Percentiles rank a stretch among this genome's conserved stretches.
Evolutionary conservation across 2,797 vertebrate species (phyloP).

Genomic region (Threskiornis aethiopicus): DNA sequence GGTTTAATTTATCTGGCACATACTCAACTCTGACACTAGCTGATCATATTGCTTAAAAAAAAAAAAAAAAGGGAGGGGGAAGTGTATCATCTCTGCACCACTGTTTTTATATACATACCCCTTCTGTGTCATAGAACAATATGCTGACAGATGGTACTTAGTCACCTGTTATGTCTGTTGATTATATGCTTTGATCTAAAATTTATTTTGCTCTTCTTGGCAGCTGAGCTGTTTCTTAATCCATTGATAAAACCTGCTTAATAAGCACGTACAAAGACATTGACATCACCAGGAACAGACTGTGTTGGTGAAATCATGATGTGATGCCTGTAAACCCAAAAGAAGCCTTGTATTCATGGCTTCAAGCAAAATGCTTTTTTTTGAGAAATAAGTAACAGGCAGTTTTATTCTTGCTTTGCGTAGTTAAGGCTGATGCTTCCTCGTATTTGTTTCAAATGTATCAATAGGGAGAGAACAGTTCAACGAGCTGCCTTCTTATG

Average conservation of each 20-base stretch:
- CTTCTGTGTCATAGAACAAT: background rate
- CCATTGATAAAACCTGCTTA: constrained; percentile 54
- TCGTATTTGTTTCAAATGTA: background rate
- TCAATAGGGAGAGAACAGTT: background rate
- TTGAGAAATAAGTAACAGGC: background rate
- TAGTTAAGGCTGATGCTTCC: background rate
- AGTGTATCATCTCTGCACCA: background rate
- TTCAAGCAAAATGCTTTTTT: background rate
- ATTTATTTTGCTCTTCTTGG: constrained; percentile 33
- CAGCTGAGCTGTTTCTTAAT: constrained; percentile 5
- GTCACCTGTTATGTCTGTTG: constrained; percentile 28
- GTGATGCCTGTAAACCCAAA: background rate
- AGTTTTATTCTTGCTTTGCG: background rate
- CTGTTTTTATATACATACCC: background rate
- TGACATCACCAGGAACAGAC: background rate
- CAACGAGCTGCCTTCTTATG: background rate
- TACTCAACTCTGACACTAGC: background rate
- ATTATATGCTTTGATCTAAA: constrained; percentile 42
- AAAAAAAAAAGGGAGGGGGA: background rate
- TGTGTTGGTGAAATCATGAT: background rate
- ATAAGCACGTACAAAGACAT: constrained; percentile 12
- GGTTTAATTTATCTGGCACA: background rate
- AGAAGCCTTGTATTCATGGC: background rate
- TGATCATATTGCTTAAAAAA: background rate
- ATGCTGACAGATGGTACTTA: constrained; percentile 20